phyloP scores from a whole-genome alignment of 2,888 invertebrate species.

The Nipponacmea schrenckii region DNA sequence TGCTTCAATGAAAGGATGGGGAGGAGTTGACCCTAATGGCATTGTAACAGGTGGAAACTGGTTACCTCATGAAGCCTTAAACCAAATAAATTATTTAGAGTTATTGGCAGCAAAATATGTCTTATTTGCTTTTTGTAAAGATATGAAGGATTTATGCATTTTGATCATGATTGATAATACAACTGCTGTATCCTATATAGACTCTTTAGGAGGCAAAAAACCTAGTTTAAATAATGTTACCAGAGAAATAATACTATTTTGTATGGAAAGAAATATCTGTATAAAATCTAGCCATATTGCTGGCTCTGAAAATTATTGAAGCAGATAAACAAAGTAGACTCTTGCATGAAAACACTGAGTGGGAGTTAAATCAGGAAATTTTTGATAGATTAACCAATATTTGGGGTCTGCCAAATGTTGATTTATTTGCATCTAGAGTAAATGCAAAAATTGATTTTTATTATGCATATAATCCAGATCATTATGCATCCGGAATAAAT shows the following conservation, averaged over 20 bases:
- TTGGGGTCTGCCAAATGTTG: constrained; percentile 10
- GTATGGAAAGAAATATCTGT: constrained; percentile 16
- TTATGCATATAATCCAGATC: constrained; percentile 12
- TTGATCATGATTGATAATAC: neutral
- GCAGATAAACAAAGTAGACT: constrained; percentile 16
- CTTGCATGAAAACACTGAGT: constrained; percentile 11
- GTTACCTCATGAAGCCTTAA: no score
- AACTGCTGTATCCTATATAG: neutral
- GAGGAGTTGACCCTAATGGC: neutral
- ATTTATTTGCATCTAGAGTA: constrained; percentile 20
- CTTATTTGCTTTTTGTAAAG: neutral
- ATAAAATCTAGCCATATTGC: constrained; percentile 12
- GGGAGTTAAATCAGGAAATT: constrained; percentile 10
- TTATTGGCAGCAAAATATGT: no score
- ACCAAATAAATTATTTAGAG: no score
- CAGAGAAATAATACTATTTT: constrained; percentile 14
- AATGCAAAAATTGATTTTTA: constrained; percentile 15
- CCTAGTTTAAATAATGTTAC: constrained; percentile 8
- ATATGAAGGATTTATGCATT: neutral
- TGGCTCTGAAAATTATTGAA: constrained; percentile 13
- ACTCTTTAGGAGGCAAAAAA: neutral
- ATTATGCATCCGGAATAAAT: constrained; percentile 22
- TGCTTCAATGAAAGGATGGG: neutral
- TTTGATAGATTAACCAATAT: constrained; percentile 4
- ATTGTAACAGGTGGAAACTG: no score